phyloP scores from a whole-genome alignment of 2,797 vertebrate genomes.

The Myotis myotis region DNA sequence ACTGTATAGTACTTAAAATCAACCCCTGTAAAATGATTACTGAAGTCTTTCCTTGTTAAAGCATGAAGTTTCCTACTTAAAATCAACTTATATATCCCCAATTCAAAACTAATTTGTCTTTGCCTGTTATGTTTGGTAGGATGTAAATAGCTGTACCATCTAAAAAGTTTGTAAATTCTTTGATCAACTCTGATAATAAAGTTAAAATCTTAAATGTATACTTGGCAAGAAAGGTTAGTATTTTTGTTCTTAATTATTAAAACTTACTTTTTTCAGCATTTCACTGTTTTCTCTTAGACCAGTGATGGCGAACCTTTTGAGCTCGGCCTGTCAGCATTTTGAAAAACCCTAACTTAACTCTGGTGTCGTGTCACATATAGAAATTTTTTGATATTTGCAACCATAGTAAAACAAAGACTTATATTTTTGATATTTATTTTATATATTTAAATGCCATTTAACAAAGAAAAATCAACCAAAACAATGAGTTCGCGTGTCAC shows the following conservation, averaged over 20 bases:
- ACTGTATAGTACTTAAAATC: not conserved
- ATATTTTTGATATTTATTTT: too few relatives aligned
- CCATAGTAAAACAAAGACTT: too few relatives aligned
- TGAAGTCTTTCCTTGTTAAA: constrained; percentile 38
- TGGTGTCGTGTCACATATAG: too few relatives aligned
- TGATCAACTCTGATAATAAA: constrained; percentile 27
- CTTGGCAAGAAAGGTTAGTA: not conserved
- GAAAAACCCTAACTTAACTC: too few relatives aligned
- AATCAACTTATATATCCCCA: constrained; percentile 15
- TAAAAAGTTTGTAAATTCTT: not conserved
- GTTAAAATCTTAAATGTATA: constrained; percentile 3
- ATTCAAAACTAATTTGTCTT: not conserved
- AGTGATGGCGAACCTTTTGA: not conserved
- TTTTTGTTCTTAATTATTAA: constrained; percentile 27
- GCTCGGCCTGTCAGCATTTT: too few relatives aligned
- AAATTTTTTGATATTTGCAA: too few relatives aligned
- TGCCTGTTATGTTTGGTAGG: not conserved
- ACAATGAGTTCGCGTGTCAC: too few relatives aligned
- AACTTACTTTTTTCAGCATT: not conserved
- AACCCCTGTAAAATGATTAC: not conserved
- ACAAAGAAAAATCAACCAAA: too few relatives aligned
- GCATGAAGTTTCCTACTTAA: not conserved
- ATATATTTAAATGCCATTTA: too few relatives aligned
- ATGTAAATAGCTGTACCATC: not conserved
- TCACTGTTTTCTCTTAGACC: not conserved